A percentile compares a stretch with the other conserved stretches of the same genome.
Conservation (phyloP, 2,888 invertebrate species). For the Amorpha juglandis region DNA sequence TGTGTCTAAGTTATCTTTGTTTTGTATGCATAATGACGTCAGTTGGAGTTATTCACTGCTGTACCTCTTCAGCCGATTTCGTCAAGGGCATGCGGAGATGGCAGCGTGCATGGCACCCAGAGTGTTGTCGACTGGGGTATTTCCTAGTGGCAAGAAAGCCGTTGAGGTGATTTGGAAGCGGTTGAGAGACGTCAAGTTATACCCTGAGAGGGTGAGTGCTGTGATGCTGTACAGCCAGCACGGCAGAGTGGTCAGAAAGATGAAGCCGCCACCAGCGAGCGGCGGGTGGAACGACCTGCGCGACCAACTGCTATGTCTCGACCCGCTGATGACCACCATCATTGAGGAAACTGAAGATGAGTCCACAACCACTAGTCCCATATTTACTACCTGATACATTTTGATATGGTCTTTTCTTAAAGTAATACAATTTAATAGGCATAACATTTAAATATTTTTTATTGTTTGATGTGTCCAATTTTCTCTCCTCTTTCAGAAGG, state of each 20-base stretch:
- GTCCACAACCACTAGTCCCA: conserved; percentile 18
- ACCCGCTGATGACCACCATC: conserved; percentile 40
- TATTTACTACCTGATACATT: conserved; percentile 8
- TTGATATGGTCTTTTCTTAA: neutral
- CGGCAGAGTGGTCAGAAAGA: conserved; percentile 38
- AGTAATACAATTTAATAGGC: neutral
- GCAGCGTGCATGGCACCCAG: conserved; percentile 49
- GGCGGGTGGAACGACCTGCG: conserved; percentile 59
- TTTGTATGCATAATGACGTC: conserved; percentile 55
- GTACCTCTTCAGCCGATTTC: conserved; percentile 43
- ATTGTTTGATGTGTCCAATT: too few relatives aligned
- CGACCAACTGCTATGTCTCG: conserved; percentile 57
- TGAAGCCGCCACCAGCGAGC: conserved; percentile 42
- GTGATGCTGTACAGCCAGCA: conserved; percentile 42
- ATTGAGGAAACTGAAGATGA: conserved; percentile 12
- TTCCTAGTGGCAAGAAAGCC: conserved; percentile 37
- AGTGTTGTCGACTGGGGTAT: conserved; percentile 44
- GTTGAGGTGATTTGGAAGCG: conserved; percentile 27
- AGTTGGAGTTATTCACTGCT: conserved; percentile 62
- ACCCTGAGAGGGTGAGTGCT: conserved; percentile 46
- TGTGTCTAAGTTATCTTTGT: conserved; percentile 37
- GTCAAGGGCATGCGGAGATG: conserved; percentile 44
- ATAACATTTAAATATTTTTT: too few relatives aligned
- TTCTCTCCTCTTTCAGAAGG: too few relatives aligned
- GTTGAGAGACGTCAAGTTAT: conserved; percentile 36